Evolutionary conservation across 2,888 invertebrate species (phyloP), one percentile per base, ranked within the genome.

Genomic region (Agriopis aurantiaria): DNA sequence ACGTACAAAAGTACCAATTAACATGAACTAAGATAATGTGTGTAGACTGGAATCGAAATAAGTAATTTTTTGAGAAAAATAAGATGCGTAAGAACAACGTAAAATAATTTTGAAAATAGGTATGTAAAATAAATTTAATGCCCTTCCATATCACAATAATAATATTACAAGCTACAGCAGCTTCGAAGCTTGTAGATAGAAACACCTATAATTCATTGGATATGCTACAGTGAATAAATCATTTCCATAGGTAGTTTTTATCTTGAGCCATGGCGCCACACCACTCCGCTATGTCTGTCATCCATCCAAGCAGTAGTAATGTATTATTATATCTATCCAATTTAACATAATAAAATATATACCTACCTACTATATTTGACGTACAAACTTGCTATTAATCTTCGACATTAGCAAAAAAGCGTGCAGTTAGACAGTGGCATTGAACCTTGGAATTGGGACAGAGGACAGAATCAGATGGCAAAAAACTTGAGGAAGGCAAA

Each of bases 351-450:
- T 56, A 56, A 56, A 14, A 56, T 3, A 46, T 58, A 33, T 33
- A 33, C 33, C 33, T 33, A 33, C 33, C 33, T 33, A 33, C 33
- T 33, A 33, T 33, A 33, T 33, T 33, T 33, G 46, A 63, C 17
- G 33, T 46, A 62, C 52, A 52, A 52, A 62, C 41, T 62, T 23
- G 55, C 40, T 58, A 67, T 67, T 48, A 62, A 65, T 55, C 49
- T 65, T 71, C 78, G 56, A 48, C 33, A 4, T 76, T 51, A 91
- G 57, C 65, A 69, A 92, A 91, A 91, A 91, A 88, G 75, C 77
- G 84, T 88, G 85, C 91, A 88, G 91, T 91, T 91, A 91, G 83
- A 85, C 86, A 83, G 80, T 85, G 91, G 84, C 91, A 89, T 88
- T 86, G 89, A 88, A 90, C 89, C 85, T 84, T 79, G 74, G 71